phyloP scores from a whole-genome alignment of 92 coral and sea anemone genomes.

The Parazoanthus darwini region DNA sequence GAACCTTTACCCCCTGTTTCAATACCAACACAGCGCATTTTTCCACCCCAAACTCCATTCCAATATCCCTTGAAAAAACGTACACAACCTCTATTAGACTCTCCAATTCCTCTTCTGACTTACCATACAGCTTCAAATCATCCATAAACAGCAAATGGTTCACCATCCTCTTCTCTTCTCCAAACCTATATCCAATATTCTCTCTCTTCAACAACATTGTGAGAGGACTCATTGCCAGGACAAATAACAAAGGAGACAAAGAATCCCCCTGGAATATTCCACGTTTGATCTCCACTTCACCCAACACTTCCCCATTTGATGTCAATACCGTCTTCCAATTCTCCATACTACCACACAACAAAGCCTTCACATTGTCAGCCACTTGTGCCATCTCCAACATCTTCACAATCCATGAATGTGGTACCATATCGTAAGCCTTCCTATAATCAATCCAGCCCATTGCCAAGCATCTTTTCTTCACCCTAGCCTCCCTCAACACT shows the following conservation, averaged over 20 bases:
- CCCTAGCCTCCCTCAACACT: conserved; percentile 37
- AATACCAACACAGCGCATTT: conserved; percentile 45
- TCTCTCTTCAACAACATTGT: conserved; percentile 16
- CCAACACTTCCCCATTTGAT: conserved; percentile 6
- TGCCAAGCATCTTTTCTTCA: conserved; percentile 33
- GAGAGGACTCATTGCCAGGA: conserved; percentile 40
- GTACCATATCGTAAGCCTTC: conserved; percentile 23
- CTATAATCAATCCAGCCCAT: conserved; percentile 34
- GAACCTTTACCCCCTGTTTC: conserved; percentile 32
- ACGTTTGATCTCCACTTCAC: conserved; percentile 39
- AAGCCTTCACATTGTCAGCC: conserved; percentile 10
- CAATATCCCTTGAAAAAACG: conserved; percentile 6
- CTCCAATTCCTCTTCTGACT: conserved; percentile 33
- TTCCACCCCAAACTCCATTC: conserved; percentile 35
- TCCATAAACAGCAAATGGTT: conserved; percentile 35
- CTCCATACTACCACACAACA: conserved; percentile 36
- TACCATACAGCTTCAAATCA: conserved; percentile 2
- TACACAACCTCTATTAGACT: conserved; percentile 11
- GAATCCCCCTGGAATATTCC: conserved; percentile 55
- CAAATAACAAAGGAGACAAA: conserved; percentile 42
- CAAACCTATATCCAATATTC: conserved; percentile 35
- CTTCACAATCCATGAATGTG: conserved; percentile 25
- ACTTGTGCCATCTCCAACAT: conserved; percentile 31
- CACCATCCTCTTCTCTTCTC: conserved; percentile 13
- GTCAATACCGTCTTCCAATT: conserved; percentile 27